Conservation (phyloP, 2,113 vertebrate genomes). For the Hymenochirus boettgeri region DNA sequence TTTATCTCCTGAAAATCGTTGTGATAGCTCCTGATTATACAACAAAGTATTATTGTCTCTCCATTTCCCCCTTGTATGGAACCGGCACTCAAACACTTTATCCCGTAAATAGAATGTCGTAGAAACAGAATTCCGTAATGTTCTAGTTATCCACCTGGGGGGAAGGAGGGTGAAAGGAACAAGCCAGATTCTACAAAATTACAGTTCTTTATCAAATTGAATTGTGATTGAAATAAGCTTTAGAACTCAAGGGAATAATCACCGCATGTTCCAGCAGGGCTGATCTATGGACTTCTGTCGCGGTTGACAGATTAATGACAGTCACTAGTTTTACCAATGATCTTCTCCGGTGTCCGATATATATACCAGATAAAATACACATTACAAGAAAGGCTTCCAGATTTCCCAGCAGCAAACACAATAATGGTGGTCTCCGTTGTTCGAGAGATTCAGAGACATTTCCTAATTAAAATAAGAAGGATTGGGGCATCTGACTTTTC, state of each 20-base stretch:
- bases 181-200: too few species aligned
- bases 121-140: too few species aligned
- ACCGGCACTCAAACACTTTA: too few species aligned
- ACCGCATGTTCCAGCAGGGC: conserved; percentile 32
- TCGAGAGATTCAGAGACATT: conserved; percentile 48
- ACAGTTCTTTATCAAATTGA: neutral
- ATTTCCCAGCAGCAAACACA: conserved; percentile 23
- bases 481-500: too few species aligned
- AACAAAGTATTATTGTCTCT: too few species aligned
- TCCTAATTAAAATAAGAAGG: conserved; percentile 54
- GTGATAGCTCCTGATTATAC: too few species aligned
- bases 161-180: too few species aligned
- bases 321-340: conserved; percentile 47
- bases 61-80: too few species aligned
- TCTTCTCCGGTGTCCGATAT: neutral
- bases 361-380: conserved; percentile 25
- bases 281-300: conserved; percentile 47
- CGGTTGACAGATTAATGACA: conserved; percentile 53
- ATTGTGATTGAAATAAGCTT: conserved; percentile 17
- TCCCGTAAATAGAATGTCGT: too few species aligned
- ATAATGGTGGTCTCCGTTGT: conserved; percentile 42
- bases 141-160: too few species aligned
- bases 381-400: conserved; percentile 43
- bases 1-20: too few species aligned
- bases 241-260: conserved; percentile 16